phyloP scores from a whole-genome alignment of 37 sponge, comb jelly and placozoan genomes.

The Beroe ovata region DNA sequence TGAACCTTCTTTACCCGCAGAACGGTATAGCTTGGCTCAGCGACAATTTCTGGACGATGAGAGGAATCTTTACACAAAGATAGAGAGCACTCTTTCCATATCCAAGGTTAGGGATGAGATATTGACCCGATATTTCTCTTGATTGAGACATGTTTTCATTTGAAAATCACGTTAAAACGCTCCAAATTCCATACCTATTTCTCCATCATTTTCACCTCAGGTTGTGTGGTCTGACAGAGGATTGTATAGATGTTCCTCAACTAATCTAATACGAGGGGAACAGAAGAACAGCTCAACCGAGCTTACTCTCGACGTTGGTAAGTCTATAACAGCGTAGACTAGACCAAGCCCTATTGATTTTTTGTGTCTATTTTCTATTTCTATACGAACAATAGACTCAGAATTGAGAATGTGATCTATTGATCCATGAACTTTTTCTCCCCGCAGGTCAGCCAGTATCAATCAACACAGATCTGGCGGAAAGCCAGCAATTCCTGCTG shows the following conservation, averaged over 20 bases:
- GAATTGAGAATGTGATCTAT: too few relatives aligned
- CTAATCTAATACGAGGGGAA: background rate
- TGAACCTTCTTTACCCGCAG: too few relatives aligned
- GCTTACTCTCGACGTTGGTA: constrained; percentile 10
- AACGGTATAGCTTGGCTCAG: background rate
- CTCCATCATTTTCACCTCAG: too few relatives aligned
- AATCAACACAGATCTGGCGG: constrained; percentile 8
- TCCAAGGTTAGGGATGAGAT: background rate
- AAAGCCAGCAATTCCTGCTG: constrained; percentile 22
- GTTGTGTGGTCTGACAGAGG: constrained; percentile 4
- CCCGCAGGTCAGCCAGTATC: background rate
- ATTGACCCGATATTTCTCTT: too few relatives aligned
- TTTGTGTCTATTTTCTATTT: too few relatives aligned
- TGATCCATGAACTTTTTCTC: background rate
- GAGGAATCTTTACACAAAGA: background rate
- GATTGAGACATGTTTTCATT: too few relatives aligned
- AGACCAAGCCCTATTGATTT: too few relatives aligned
- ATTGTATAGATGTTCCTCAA: background rate
- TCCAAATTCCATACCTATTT: too few relatives aligned
- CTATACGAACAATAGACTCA: too few relatives aligned
- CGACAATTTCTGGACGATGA: background rate
- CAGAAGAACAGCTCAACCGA: background rate
- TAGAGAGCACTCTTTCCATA: constrained; percentile 23
- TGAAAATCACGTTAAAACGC: too few relatives aligned
- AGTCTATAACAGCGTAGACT: too few relatives aligned